Conservation (phyloP, 1,140 invertebrate species). For the Melipona quadrifasciata region DNA sequence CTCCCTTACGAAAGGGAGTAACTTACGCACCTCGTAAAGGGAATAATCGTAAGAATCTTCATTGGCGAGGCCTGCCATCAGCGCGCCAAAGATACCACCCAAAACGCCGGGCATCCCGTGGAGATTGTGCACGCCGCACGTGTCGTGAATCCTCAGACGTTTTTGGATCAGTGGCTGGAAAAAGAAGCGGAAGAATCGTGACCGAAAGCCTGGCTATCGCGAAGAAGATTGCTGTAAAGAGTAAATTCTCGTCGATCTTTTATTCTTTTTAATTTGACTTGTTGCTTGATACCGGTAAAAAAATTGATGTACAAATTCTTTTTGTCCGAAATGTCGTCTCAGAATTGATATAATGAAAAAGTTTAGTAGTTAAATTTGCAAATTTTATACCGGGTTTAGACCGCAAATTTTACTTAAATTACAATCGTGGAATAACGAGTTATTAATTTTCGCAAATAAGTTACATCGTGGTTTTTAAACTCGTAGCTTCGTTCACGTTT, state of each 20-base stretch:
- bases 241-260: background rate
- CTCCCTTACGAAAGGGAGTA: background rate
- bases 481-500: too few relatives aligned
- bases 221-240: background rate
- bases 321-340: too few relatives aligned
- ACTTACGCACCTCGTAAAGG: slow-evolving; percentile 81
- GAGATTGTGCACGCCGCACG: slow-evolving; percentile 97
- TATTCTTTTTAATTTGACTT: background rate
- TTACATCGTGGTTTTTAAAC: background rate
- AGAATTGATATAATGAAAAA: background rate
- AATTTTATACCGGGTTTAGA: background rate
- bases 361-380: background rate
- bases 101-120: slow-evolving; percentile 97
- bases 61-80: slow-evolving; percentile 89
- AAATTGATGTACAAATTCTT: too few relatives aligned
- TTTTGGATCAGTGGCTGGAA: slow-evolving; percentile 87
- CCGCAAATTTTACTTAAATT: too few relatives aligned
- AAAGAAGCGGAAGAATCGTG: background rate
- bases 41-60: slow-evolving; percentile 83
- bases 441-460: background rate
- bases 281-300: background rate
- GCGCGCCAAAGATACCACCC: slow-evolving; percentile 89
- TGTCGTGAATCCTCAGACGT: slow-evolving; percentile 91
- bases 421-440: too few relatives aligned
- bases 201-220: background rate